These are phyloP conservation scores for Mantis religiosa DNA, from an alignment of 2,888 invertebrate species.

Conservation along the genomic window DNA sequence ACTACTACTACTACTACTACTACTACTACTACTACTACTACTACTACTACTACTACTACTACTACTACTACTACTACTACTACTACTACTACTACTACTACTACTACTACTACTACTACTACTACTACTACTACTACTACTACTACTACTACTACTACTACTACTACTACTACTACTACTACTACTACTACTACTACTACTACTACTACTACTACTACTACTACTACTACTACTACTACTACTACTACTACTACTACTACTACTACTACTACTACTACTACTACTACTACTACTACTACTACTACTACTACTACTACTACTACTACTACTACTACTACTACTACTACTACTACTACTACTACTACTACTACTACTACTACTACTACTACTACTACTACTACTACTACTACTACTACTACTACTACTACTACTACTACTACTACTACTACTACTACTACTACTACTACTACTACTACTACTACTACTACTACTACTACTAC, in stretches of 20 bases:
- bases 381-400: neutral
- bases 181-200: neutral
- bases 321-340: neutral
- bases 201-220: neutral
- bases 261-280: neutral
- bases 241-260: neutral
- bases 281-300: neutral
- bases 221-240: slow-evolving; percentile 21
- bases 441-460: neutral
- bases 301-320: neutral
- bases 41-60: neutral
- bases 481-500: neutral
- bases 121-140: neutral
- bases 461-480: neutral
- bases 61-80: neutral
- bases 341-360: neutral
- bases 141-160: slow-evolving; percentile 14
- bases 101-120: neutral
- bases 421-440: neutral
- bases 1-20: neutral
- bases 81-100: slow-evolving; percentile 26
- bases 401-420: neutral
- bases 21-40: neutral
- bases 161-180: slow-evolving; percentile 23
- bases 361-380: neutral